phyloP scores from a whole-genome alignment of 2,888 invertebrate species.

The Parasteatoda lunata region DNA sequence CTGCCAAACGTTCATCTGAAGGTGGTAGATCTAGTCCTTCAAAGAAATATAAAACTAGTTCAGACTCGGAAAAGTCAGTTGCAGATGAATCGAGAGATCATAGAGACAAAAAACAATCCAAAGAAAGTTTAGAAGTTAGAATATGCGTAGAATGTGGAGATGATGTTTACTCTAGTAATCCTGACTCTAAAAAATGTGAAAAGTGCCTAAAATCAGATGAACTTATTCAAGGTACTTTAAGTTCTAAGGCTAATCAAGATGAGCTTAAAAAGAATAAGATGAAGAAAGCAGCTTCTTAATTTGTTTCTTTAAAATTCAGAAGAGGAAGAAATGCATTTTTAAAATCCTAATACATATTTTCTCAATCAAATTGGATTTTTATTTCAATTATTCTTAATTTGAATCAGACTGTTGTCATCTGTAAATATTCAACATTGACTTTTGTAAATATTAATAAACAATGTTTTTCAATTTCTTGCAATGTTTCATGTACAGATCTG shows the following conservation, averaged over 20 bases:
- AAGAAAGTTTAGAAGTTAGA: conserved; percentile 29
- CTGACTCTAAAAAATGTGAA: conserved; percentile 53
- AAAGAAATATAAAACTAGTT: conserved; percentile 31
- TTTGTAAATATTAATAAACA: no score
- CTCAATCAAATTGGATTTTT: conserved; percentile 29
- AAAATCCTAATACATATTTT: conserved; percentile 49
- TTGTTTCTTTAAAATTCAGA: conserved; percentile 1
- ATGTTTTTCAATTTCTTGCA: conserved; percentile 10
- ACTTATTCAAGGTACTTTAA: conserved; percentile 47
- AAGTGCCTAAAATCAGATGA: conserved; percentile 61
- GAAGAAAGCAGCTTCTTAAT: conserved; percentile 32
- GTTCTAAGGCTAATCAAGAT: conserved; percentile 47
- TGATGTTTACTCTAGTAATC: conserved; percentile 24
- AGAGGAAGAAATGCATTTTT: conserved; percentile 30
- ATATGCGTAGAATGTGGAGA: conserved; percentile 47
- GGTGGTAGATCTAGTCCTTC: conserved; percentile 49
- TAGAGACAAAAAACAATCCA: conserved; percentile 14
- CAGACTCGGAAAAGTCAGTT: not conserved
- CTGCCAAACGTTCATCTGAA: conserved; percentile 65
- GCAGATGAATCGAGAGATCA: conserved; percentile 35
- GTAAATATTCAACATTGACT: not conserved
- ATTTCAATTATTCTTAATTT: conserved; percentile 24
- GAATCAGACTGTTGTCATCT: conserved; percentile 4
- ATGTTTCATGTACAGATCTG: conserved; percentile 43
- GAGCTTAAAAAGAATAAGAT: conserved; percentile 43